phyloP scores from a whole-genome alignment of 2,888 invertebrate genomes.

The Rhyacophila evoluta region DNA sequence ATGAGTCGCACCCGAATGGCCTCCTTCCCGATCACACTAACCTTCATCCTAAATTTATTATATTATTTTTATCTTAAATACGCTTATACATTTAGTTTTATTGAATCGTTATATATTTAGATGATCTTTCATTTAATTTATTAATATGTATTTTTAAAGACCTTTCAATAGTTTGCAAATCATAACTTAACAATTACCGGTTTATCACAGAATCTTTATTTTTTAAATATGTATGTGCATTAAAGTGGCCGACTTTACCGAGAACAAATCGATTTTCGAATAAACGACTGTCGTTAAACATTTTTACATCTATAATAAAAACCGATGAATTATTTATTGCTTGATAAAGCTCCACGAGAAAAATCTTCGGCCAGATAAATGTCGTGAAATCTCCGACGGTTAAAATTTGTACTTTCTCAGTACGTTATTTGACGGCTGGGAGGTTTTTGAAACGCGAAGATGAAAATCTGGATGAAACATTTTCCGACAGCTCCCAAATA shows the following conservation, averaged over 20 bases:
- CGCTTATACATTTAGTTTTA: slow-evolving; percentile 11
- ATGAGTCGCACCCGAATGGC: background rate
- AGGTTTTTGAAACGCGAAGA: background rate
- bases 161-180: slow-evolving; percentile 62
- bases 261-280: background rate
- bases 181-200: slow-evolving; percentile 77
- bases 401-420: background rate
- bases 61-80: slow-evolving; percentile 26
- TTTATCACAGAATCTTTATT: slow-evolving; percentile 76
- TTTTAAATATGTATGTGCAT: slow-evolving; percentile 45
- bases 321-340: background rate
- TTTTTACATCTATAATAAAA: background rate
- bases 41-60: slow-evolving; percentile 47
- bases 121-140: slow-evolving; percentile 22
- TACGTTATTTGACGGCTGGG: background rate
- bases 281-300: background rate
- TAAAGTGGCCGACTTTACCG: slow-evolving; percentile 28
- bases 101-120: slow-evolving; percentile 35
- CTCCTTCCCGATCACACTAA: slow-evolving; percentile 41
- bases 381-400: background rate
- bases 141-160: slow-evolving; percentile 24
- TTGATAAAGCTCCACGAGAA: background rate
- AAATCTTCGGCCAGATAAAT: background rate
- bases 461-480: background rate
- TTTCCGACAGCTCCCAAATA: background rate